A percentile compares a stretch with the other conserved stretches of the same genome.
Conservation (phyloP, 1,140 invertebrate species). For the Drosophila watanabei region DNA sequence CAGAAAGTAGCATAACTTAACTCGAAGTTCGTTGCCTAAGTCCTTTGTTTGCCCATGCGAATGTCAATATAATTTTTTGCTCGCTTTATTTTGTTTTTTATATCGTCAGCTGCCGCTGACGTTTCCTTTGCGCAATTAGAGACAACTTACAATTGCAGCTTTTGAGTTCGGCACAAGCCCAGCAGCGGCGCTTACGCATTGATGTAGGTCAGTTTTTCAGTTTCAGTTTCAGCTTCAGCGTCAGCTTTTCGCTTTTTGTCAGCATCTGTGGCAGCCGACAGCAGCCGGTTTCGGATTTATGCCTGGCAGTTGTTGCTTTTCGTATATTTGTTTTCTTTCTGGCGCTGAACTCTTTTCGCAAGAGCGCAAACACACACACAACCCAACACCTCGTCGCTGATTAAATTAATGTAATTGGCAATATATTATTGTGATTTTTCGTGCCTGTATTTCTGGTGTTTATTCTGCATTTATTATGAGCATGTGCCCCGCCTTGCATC, state of each 20-base stretch:
- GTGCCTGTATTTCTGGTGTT: constrained; percentile 36
- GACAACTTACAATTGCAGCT: constrained; percentile 68
- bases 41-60: constrained; percentile 66
- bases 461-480: constrained; percentile 59
- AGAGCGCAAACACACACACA: constrained; percentile 39
- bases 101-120: constrained; percentile 4
- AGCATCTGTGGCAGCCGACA: constrained; percentile 26
- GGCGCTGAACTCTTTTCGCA: constrained; percentile 67
- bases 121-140: constrained; percentile 72
- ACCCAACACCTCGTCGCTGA: constrained; percentile 33
- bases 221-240: constrained; percentile 12
- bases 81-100: constrained; percentile 22
- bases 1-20: constrained; percentile 11
- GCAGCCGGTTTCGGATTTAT: constrained; percentile 71
- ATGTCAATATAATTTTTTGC: constrained; percentile 66
- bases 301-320: constrained; percentile 40
- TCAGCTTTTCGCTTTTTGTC: constrained; percentile 69
- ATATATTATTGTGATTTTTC: constrained; percentile 42
- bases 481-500: constrained; percentile 26
- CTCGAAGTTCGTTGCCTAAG: constrained; percentile 72
- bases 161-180: constrained; percentile 52
- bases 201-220: constrained; percentile 77
- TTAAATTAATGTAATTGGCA: constrained; percentile 77
- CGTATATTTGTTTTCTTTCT: constrained; percentile 22
- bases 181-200: constrained; percentile 63